Evolutionary conservation across 2,113 vertebrate species (phyloP).

Genomic region (Trematocara marginatum): DNA sequence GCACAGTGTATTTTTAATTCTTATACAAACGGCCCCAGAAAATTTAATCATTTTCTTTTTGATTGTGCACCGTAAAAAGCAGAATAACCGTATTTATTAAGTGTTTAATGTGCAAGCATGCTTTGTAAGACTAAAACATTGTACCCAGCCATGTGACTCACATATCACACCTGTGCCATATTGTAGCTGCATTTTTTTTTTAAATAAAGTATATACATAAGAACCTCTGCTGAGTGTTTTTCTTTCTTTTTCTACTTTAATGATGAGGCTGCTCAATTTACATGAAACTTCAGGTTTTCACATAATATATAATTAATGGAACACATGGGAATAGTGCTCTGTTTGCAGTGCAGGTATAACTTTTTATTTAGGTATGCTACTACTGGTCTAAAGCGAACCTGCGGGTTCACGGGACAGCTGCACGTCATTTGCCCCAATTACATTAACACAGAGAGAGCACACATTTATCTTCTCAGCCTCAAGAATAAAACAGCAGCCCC

Average conservation of each 20-base stretch:
- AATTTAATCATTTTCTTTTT: not conserved
- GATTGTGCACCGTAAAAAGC: slow-evolving; percentile 28
- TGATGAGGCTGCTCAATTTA: not conserved
- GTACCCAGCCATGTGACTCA: slow-evolving; percentile 49
- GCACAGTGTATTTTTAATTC: slow-evolving; percentile 55
- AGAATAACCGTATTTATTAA: slow-evolving; percentile 67
- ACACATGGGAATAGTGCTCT: not conserved
- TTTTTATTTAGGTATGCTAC: not conserved
- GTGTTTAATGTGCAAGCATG: slow-evolving; percentile 71
- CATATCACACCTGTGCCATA: slow-evolving; percentile 54
- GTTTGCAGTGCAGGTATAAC: not conserved
- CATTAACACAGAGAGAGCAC: not conserved
- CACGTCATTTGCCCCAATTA: not conserved
- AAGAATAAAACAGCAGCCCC: not conserved
- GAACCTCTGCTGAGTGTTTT: not conserved
- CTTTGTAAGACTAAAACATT: slow-evolving; percentile 62
- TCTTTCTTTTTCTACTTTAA: not conserved
- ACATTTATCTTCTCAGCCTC: not conserved
- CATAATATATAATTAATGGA: not conserved
- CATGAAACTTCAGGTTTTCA: not conserved
- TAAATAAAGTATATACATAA: slow-evolving; percentile 49
- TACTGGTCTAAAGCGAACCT: not conserved
- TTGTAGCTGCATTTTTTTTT: slow-evolving; percentile 52
- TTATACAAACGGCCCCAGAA: slow-evolving; percentile 33
- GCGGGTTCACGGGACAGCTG: not conserved